Percentiles rank a stretch among this genome's conserved stretches.
Conservation (phyloP, 2,797 vertebrate genomes). For the Urophycis tenuis region DNA sequence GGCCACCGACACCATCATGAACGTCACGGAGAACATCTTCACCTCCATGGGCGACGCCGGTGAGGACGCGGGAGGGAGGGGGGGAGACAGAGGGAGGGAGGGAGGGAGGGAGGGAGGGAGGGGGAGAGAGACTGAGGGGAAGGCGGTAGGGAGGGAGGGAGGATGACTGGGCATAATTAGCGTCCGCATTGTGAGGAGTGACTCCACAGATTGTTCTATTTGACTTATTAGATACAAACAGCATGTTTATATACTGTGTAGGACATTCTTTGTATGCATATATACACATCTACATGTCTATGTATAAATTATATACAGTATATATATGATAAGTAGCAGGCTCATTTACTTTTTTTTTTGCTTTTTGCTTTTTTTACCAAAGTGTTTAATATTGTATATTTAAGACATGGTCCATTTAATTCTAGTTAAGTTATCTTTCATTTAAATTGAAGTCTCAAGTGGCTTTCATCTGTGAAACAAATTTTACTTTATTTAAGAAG, state of each 20-base stretch:
- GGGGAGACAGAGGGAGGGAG: too few relatives aligned
- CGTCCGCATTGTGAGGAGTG: neutral
- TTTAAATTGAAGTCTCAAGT: neutral
- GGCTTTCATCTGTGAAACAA: neutral
- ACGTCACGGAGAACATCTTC: conserved; percentile 98
- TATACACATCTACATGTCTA: neutral
- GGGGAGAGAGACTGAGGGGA: neutral
- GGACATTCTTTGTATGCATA: neutral
- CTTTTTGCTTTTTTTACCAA: neutral
- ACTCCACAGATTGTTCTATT: neutral
- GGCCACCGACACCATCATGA: conserved; percentile 99
- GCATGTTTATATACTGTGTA: neutral
- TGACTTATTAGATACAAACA: neutral
- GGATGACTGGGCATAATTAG: neutral
- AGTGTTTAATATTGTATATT: neutral
- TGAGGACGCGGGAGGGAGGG: conserved; percentile 56
- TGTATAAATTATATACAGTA: neutral
- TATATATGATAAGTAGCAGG: neutral
- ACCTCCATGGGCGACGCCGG: conserved; percentile 98
- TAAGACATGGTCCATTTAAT: neutral
- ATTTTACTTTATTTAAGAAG: neutral
- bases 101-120: too few relatives aligned
- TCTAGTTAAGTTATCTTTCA: neutral
- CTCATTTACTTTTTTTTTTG: neutral
- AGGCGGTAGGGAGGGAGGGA: neutral